phyloP scores from a whole-genome alignment of 2,113 vertebrate genomes.

The Chlamydotis undulata region DNA sequence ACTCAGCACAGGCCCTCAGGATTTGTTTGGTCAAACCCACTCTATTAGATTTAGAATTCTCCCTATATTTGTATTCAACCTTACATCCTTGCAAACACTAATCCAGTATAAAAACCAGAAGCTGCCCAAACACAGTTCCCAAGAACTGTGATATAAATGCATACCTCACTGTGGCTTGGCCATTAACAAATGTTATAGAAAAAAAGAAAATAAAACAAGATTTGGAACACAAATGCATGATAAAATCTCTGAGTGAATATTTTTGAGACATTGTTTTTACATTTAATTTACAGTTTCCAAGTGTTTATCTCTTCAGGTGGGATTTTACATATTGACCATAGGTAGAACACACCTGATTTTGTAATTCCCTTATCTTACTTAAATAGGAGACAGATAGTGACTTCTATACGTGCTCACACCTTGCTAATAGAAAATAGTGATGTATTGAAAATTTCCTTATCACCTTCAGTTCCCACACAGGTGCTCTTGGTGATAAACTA shows the following conservation, averaged over 20 bases:
- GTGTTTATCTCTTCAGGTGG: slow-evolving; percentile 70
- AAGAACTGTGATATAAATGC: not conserved
- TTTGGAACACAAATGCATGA: slow-evolving; percentile 9
- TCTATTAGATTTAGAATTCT: not conserved
- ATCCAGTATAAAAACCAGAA: not conserved
- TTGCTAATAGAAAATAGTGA: slow-evolving; percentile 62
- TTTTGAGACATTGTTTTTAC: slow-evolving; percentile 53
- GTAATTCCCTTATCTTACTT: slow-evolving; percentile 77
- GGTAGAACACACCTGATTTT: slow-evolving; percentile 63
- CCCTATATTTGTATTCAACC: not conserved
- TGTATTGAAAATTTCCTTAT: slow-evolving; percentile 41
- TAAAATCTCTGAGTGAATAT: not conserved
- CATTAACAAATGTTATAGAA: not conserved
- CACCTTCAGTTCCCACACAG: slow-evolving; percentile 51
- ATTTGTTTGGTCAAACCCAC: not conserved
- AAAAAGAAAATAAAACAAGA: not conserved
- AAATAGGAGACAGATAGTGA: slow-evolving; percentile 64
- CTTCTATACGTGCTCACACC: slow-evolving; percentile 58
- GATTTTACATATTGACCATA: slow-evolving; percentile 67
- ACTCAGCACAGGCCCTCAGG: not conserved
- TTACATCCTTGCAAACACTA: not conserved
- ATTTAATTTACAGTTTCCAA: slow-evolving; percentile 72
- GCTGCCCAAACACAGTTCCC: not conserved
- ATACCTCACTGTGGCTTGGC: not conserved
- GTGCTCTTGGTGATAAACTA: slow-evolving; percentile 73